Evolutionary conservation across 2,113 vertebrate genomes (phyloP).

Genomic region (Oenanthe melanoleuca): DNA sequence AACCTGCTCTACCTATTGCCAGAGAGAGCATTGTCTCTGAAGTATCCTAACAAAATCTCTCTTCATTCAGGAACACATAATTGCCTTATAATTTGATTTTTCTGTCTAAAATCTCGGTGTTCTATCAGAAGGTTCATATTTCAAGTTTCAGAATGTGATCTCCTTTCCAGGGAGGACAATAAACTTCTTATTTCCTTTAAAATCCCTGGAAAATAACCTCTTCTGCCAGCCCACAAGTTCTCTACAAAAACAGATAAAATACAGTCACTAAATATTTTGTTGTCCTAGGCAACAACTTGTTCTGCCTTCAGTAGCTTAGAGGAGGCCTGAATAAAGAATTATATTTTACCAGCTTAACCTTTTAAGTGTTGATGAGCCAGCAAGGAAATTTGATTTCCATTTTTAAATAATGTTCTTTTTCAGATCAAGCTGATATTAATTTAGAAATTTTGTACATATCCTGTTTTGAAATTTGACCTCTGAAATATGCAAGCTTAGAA

Average conservation of each 20-base stretch:
- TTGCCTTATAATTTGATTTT: slow-evolving; percentile 10
- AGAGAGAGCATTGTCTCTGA: background rate
- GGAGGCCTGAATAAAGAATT: background rate
- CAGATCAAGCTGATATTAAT: background rate
- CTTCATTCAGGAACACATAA: slow-evolving; percentile 11
- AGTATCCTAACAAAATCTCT: slow-evolving; percentile 10
- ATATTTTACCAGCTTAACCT: slow-evolving; percentile 14
- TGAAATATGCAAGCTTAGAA: background rate
- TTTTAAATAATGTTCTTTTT: background rate
- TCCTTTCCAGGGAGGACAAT: background rate
- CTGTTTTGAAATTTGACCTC: background rate
- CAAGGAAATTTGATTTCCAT: background rate
- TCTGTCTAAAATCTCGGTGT: slow-evolving; percentile 11
- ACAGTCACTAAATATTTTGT: slow-evolving; percentile 52
- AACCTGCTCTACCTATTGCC: background rate
- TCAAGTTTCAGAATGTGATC: slow-evolving; percentile 2
- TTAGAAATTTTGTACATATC: background rate
- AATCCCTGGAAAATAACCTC: background rate
- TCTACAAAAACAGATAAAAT: slow-evolving; percentile 29
- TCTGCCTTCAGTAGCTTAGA: slow-evolving; percentile 21
- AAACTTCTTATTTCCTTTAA: background rate
- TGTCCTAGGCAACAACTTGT: slow-evolving; percentile 64
- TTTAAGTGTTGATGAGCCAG: background rate
- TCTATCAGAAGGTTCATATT: slow-evolving; percentile 8
- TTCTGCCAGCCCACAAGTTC: background rate